Base-by-base conservation (phyloP, 1,140 invertebrate species). In the Bombus picipes region DNA sequence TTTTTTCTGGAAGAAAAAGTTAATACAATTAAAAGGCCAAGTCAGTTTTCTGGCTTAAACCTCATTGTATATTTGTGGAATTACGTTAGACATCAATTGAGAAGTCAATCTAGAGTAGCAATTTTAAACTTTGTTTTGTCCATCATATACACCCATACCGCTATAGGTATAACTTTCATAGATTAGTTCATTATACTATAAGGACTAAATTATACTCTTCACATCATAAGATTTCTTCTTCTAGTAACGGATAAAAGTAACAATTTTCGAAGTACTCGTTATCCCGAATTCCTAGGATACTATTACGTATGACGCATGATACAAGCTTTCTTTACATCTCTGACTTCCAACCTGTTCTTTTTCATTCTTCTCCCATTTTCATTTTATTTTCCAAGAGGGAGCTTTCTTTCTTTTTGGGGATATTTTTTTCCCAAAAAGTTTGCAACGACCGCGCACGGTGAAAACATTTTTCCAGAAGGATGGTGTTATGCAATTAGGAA, bases 401-500 rank as follows among this genome's bases (percentile, higher is more conserved):
- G 12, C 1, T 66, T 34, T 22, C 65, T 32, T 66, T 32, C 65
- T 18, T 34, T 62, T 62, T 18, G n/a, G 1, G 3, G 59, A 62
- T n/a, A 10, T 62, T 62, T 28, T 28, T 62, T n/a, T 0, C 8
- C 47, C 34, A 13, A 57, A 74, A 76, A 76, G 25, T 15, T 78
- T 83, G 32, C 47, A 32, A 28, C 59, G 1, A 37, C 10, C 32
- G 22, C 22, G 8, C 53, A 13, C 47, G 28, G 10, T 18, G 41
- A 53, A 59, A 79, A 78, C 66, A 84, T 84, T 84, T 84, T 84
- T 22, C 25, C 25, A 39, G 10, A 37, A 57, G 74, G 18, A 78
- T 72, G 32, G 13, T 41, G 81, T 83, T 34, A 66, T 66, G n/a
- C 65, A 84, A 84, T 84, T 84, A 84, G 53, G 65, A 47, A 84